Conservation (phyloP, 2,113 vertebrate genomes). For the Embiotoca jacksoni region DNA sequence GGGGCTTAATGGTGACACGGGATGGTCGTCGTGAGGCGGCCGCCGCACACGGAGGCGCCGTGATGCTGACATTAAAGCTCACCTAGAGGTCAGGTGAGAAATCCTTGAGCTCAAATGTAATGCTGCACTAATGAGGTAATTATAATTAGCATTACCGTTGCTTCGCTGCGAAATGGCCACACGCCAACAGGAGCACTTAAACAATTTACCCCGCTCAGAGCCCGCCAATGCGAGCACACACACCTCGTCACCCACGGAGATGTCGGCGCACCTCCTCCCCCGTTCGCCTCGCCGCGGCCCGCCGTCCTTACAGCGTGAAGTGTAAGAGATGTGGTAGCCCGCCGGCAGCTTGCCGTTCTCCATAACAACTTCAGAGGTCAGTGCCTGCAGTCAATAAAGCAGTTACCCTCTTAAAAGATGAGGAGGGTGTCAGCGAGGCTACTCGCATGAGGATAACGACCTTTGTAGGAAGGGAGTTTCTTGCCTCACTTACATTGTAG, state of each 20-base stretch:
- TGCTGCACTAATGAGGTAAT: conserved; percentile 59
- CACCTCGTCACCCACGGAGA: conserved; percentile 40
- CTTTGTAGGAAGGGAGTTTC: conserved; percentile 44
- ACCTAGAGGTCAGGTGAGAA: conserved; percentile 47
- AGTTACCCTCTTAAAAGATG: conserved; percentile 49
- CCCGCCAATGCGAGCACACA: background rate
- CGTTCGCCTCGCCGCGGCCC: background rate
- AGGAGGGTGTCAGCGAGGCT: conserved; percentile 39
- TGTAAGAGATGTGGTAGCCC: conserved; percentile 23
- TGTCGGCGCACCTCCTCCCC: conserved; percentile 29
- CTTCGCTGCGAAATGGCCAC: conserved; percentile 32
- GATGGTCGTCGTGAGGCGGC: conserved; percentile 23
- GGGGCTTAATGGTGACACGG: conserved; percentile 35
- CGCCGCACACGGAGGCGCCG: conserved; percentile 9
- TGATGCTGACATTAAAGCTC: conserved; percentile 43
- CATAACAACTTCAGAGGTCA: conserved; percentile 56
- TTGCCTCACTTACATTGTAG: conserved; percentile 28
- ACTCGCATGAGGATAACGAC: conserved; percentile 48
- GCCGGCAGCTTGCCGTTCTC: conserved; percentile 38
- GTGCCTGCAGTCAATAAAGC: conserved; percentile 44
- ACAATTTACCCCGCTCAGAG: conserved; percentile 40
- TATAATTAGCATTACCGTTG: conserved; percentile 48
- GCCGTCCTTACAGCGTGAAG: conserved; percentile 23
- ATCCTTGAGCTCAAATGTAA: conserved; percentile 32
- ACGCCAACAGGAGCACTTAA: conserved; percentile 37